Conservation (phyloP, 2,797 vertebrate species). For the Typhlichthys subterraneus region DNA sequence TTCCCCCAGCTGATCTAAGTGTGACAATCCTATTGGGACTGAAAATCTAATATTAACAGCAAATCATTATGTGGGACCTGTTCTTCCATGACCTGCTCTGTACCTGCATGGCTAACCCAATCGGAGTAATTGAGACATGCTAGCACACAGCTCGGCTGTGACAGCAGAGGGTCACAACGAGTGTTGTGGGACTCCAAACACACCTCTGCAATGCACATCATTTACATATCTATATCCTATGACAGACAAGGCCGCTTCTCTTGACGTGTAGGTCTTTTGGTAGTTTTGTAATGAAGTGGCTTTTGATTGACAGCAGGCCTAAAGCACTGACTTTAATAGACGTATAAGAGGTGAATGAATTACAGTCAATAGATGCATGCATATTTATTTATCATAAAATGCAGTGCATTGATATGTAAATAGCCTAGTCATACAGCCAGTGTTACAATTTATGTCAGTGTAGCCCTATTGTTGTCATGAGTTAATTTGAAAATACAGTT, state of each 20-base stretch:
- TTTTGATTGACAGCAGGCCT: slow-evolving; percentile 56
- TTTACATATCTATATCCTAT: slow-evolving; percentile 62
- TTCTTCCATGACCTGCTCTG: slow-evolving; percentile 71
- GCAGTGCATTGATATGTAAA: slow-evolving; percentile 37
- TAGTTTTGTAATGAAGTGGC: slow-evolving; percentile 32
- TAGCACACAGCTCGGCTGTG: slow-evolving; percentile 60
- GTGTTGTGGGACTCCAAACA: slow-evolving; percentile 67
- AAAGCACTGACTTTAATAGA: slow-evolving; percentile 44
- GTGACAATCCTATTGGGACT: slow-evolving; percentile 75
- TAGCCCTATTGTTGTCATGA: slow-evolving; percentile 14
- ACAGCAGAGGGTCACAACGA: slow-evolving; percentile 68
- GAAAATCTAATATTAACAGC: slow-evolving; percentile 81
- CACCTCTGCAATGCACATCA: slow-evolving; percentile 37
- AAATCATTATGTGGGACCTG: slow-evolving; percentile 79
- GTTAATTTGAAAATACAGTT: slow-evolving; percentile 29
- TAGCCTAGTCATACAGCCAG: slow-evolving; percentile 39
- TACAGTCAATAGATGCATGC: slow-evolving; percentile 28
- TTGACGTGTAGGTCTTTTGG: slow-evolving; percentile 35
- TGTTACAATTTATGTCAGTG: slow-evolving; percentile 24
- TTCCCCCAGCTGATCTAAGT: slow-evolving; percentile 76
- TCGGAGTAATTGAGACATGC: slow-evolving; percentile 74
- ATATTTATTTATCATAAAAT: slow-evolving; percentile 35
- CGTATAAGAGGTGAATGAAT: slow-evolving; percentile 39
- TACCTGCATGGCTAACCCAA: slow-evolving; percentile 77
- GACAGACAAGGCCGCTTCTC: slow-evolving; percentile 50